Evolutionary conservation across 92 coral and sea anemone species (phyloP).

Genomic region (Desmophyllum pertusum): DNA sequence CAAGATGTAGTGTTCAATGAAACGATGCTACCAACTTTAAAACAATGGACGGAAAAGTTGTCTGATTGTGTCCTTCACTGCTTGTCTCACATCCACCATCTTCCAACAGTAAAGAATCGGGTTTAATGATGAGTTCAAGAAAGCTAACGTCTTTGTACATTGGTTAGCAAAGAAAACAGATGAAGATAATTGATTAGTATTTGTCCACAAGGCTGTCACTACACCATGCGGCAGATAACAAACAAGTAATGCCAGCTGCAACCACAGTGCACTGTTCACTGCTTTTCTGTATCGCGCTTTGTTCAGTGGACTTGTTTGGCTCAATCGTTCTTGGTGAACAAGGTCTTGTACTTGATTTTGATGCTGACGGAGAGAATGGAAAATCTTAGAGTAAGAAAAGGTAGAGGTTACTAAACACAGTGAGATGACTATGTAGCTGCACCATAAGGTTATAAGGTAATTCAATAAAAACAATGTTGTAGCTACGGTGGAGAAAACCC

Average conservation of each 20-base stretch:
- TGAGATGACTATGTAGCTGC: not conserved
- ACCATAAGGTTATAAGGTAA: not conserved
- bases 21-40: no score
- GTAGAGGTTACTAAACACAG: not conserved
- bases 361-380: not conserved
- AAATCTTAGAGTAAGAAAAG: not conserved
- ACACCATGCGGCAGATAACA: not conserved
- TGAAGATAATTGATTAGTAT: no score
- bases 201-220: no score
- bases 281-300: not conserved
- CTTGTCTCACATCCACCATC: conserved; percentile 2
- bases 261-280: not conserved
- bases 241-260: not conserved
- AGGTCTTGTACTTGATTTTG: not conserved
- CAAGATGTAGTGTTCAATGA: no score
- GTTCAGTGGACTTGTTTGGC: not conserved
- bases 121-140: conserved; percentile 29
- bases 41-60: not conserved
- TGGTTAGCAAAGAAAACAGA: not conserved
- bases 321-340: not conserved
- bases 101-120: conserved; percentile 41
- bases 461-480: not conserved
- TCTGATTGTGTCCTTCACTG: conserved; percentile 13
- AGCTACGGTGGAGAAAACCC: not conserved
- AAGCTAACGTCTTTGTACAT: not conserved